phyloP scores from a whole-genome alignment of 2,888 invertebrate species.

The Girardia tigrina region DNA sequence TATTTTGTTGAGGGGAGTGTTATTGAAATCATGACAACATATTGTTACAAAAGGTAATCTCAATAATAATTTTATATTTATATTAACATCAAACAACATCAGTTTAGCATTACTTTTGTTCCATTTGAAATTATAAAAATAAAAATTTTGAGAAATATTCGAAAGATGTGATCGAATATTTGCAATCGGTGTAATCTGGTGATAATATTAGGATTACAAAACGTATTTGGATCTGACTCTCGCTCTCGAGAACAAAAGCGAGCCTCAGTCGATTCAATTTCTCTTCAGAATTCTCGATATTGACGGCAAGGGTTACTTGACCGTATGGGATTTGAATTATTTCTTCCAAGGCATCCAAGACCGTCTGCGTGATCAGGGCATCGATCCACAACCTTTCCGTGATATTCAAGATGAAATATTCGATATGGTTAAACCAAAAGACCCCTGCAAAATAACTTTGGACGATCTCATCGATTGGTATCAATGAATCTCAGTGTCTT shows the following conservation, averaged over 20 bases:
- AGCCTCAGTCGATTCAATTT: constrained; percentile 77
- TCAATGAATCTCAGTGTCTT: not conserved
- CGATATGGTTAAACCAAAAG: constrained; percentile 82
- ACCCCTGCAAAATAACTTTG: constrained; percentile 69
- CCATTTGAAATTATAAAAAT: no score
- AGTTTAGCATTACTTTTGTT: no score
- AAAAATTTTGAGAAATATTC: no score
- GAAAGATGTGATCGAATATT: no score
- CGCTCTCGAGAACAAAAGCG: constrained; percentile 75
- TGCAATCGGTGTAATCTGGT: not conserved
- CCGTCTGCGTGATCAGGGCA: constrained; percentile 70
- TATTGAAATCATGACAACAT: no score
- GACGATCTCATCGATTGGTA: constrained; percentile 61
- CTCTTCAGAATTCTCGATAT: constrained; percentile 79
- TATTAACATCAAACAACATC: no score
- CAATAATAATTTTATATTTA: no score
- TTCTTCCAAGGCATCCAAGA: constrained; percentile 78
- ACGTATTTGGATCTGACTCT: constrained; percentile 83
- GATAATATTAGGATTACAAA: constrained; percentile 60
- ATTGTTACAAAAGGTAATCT: no score
- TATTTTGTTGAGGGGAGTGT: no score
- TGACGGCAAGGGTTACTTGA: constrained; percentile 70
- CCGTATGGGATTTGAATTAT: constrained; percentile 75
- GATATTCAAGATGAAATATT: constrained; percentile 93
- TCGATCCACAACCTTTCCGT: constrained; percentile 76